These are phyloP conservation scores for Micromys minutus DNA, from an alignment of 2,113 vertebrate genomes.

Conservation along the genomic window DNA sequence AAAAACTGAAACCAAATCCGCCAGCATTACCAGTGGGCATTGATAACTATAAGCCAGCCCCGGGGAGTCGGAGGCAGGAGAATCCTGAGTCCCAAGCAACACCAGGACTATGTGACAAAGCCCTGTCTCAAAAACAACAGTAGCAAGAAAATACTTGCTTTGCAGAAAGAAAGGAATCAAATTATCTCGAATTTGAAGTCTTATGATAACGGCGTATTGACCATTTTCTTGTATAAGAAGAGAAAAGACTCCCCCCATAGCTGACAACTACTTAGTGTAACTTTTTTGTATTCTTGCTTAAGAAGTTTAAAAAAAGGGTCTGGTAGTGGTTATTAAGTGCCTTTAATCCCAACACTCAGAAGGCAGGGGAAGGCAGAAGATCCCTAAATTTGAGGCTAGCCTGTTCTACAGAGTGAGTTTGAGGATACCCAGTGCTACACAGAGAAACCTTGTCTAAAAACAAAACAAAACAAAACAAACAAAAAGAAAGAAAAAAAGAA, in stretches of 20 bases:
- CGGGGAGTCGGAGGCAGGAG: neutral
- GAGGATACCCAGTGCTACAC: neutral
- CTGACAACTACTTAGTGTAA: neutral
- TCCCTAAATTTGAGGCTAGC: neutral
- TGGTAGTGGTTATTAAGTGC: rapidly evolving
- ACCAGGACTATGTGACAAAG: neutral
- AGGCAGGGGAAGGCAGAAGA: neutral
- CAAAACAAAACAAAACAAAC: too few relatives aligned
- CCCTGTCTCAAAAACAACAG: neutral
- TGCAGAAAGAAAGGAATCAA: neutral
- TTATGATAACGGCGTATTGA: neutral
- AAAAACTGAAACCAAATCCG: neutral
- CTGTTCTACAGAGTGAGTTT: neutral
- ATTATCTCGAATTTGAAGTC: slow-evolving; percentile 35
- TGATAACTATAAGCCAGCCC: neutral
- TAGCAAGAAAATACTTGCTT: neutral
- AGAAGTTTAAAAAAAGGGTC: neutral
- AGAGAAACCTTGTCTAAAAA: neutral
- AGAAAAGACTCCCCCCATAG: neutral
- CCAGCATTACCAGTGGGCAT: neutral
- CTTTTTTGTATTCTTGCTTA: neutral
- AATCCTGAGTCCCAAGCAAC: neutral
- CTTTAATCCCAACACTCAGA: neutral
- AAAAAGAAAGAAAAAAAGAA: neutral
- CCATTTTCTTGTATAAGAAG: neutral